phyloP scores from a whole-genome alignment of 2,888 invertebrate species.

The Heliothis peltigera region DNA sequence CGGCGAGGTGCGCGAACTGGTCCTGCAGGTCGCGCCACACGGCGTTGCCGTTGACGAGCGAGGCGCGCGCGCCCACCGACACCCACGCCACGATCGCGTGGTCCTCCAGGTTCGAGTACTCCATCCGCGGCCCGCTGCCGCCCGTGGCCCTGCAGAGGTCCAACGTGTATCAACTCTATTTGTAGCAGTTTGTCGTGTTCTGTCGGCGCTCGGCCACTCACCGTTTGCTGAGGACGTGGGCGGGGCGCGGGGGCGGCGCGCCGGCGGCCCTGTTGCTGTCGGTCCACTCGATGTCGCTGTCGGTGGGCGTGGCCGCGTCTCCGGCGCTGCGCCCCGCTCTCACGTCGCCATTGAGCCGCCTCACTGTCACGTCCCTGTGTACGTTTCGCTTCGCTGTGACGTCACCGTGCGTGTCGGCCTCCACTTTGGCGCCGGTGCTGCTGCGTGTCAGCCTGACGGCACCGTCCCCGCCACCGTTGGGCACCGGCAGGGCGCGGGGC shows the following conservation, averaged over 20 bases:
- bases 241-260: neutral
- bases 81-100: conserved; percentile 80
- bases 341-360: neutral
- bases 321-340: neutral
- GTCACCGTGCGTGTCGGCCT: too few species aligned
- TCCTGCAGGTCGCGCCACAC: conserved; percentile 77
- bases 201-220: conserved; percentile 9
- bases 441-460: too few species aligned
- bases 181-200: too few species aligned
- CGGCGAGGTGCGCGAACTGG: conserved; percentile 63
- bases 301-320: neutral
- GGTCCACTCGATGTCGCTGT: too few species aligned
- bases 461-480: too few species aligned
- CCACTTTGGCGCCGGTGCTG: too few species aligned
- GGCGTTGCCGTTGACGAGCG: conserved; percentile 80
- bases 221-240: conserved; percentile 38
- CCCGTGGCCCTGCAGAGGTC: too few species aligned
- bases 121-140: conserved; percentile 45
- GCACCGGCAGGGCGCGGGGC: too few species aligned
- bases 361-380: neutral
- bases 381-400: too few species aligned
- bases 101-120: conserved; percentile 80
- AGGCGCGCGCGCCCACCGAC: conserved; percentile 65
- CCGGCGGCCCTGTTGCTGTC: neutral
- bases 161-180: too few species aligned